A percentile compares a stretch with the other conserved stretches of the same genome.
These are phyloP conservation scores for Geodia barretti DNA, from an alignment of 37 sponge, comb jelly and placozoan species.

Conservation along the genomic window DNA sequence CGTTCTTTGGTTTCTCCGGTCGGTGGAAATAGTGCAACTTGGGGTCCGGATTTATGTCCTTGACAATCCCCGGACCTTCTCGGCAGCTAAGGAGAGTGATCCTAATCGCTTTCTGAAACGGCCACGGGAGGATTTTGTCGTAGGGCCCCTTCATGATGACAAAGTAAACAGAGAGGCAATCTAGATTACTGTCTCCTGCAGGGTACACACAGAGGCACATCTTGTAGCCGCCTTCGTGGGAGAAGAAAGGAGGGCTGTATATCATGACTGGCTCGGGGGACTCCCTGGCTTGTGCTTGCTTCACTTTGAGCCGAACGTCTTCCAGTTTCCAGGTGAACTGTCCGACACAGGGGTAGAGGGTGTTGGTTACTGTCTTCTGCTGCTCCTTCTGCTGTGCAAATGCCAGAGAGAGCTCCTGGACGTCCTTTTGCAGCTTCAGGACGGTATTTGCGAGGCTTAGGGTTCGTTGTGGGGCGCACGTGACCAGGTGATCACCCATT, in stretches of 20 bases:
- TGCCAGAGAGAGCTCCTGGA: conserved; percentile 27
- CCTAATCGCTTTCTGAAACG: conserved; percentile 58
- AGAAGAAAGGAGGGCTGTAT: conserved; percentile 72
- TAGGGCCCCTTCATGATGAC: conserved; percentile 70
- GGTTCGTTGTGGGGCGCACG: conserved; percentile 33
- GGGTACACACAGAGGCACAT: conserved; percentile 72
- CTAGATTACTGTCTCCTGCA: conserved; percentile 65
- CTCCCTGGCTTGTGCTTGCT: conserved; percentile 20
- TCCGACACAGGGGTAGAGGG: conserved; percentile 44
- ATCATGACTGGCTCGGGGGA: conserved; percentile 12
- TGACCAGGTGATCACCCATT: conserved; percentile 20
- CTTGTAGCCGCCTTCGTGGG: conserved; percentile 74
- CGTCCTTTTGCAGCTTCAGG: conserved; percentile 38
- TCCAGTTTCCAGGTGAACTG: conserved; percentile 75
- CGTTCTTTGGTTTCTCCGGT: conserved; percentile 42
- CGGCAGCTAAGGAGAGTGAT: conserved; percentile 56
- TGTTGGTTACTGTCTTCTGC: neutral
- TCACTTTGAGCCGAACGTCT: conserved; percentile 47
- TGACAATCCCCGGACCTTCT: conserved; percentile 14
- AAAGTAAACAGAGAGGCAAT: conserved; percentile 67
- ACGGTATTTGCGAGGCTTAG: conserved; percentile 15
- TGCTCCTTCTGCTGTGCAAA: conserved; percentile 6
- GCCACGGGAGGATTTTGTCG: conserved; percentile 82
- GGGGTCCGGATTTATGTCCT: conserved; percentile 65
- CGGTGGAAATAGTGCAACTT: conserved; percentile 59